Conservation (phyloP, 2,797 vertebrate species). For the Falco berigora region DNA sequence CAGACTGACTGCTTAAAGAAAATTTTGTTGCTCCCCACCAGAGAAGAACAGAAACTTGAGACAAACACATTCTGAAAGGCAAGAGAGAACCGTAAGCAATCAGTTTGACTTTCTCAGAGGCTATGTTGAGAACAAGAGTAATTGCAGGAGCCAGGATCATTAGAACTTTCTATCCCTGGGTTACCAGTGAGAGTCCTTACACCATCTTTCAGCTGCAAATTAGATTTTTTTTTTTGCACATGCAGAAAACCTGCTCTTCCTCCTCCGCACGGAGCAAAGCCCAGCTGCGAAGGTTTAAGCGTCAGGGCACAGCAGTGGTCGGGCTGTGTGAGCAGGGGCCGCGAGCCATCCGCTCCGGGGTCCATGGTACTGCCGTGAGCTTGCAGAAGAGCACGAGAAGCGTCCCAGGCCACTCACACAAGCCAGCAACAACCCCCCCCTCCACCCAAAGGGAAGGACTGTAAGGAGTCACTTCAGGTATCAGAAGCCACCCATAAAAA, state of each 20-base stretch:
- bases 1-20: background rate
- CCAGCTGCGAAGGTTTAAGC: background rate
- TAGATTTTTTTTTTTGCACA: fast-evolving
- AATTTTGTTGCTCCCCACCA: background rate
- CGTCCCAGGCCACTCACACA: background rate
- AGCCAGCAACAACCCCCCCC: background rate
- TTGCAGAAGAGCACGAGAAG: background rate
- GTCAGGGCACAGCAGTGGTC: no score
- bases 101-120: background rate
- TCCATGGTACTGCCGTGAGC: background rate
- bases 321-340: background rate
- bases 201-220: background rate
- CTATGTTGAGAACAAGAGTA: background rate
- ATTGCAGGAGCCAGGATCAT: background rate
- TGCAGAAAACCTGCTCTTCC: background rate
- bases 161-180: background rate
- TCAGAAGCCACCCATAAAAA: background rate
- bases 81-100: background rate
- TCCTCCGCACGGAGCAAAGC: background rate
- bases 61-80: background rate
- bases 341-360: fast-evolving
- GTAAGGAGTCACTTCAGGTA: background rate
- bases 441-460: background rate
- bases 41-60: background rate
- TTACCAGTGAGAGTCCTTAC: background rate